A percentile compares a stretch with the other conserved stretches of the same genome.
Conservation (phyloP, 1,140 invertebrate genomes). For the Diachasmimorpha longicaudata region DNA sequence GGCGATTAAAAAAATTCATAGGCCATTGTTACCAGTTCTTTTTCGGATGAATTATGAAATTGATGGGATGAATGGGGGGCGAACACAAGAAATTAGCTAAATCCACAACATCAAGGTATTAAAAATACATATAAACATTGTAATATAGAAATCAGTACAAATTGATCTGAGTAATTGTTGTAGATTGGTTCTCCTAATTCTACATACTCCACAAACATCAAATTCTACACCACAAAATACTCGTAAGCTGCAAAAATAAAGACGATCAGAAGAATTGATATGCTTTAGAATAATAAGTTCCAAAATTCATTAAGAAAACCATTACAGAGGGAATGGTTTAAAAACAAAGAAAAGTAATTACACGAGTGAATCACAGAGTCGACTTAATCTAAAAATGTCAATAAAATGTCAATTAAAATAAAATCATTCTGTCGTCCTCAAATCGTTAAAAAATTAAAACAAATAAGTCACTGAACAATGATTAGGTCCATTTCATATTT, state of each 20-base stretch:
- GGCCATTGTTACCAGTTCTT: too few species aligned
- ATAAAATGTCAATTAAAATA: background rate
- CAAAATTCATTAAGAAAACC: conserved; percentile 1
- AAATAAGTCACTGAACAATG: conserved; percentile 1
- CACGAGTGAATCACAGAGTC: conserved; percentile 33
- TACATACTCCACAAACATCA: background rate
- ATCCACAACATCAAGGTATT: conserved; percentile 30
- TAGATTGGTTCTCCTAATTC: conserved; percentile 10
- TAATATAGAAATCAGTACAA: conserved; percentile 27
- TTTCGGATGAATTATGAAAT: background rate
- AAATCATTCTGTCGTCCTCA: background rate
- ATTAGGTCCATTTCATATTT: background rate
- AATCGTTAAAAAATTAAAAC: background rate
- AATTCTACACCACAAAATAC: background rate
- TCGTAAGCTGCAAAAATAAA: background rate
- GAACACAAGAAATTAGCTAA: background rate
- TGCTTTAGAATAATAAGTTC: background rate
- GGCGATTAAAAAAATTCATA: too few species aligned
- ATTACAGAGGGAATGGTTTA: background rate
- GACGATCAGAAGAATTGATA: background rate
- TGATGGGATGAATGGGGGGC: background rate
- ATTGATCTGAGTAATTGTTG: conserved; percentile 20
- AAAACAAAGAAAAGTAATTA: conserved; percentile 9
- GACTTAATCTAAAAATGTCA: background rate
- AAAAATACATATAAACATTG: conserved; percentile 36